Evolutionary conservation across 2,888 invertebrate species (phyloP), one percentile per base, ranked within the genome.

Genomic region (Aproaerema taeniolella): DNA sequence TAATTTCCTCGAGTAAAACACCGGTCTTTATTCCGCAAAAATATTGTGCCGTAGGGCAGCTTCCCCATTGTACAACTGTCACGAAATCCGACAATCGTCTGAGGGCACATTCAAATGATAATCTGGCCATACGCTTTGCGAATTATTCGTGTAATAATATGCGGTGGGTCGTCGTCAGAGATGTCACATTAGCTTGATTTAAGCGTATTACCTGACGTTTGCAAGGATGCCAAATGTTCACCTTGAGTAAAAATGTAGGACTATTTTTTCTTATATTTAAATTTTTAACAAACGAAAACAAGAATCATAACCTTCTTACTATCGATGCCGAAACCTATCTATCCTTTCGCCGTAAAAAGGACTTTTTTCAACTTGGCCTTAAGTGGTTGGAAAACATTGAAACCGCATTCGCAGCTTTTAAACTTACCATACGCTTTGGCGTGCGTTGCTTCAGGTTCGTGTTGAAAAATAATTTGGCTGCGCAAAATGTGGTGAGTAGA

Each of bases 51-150:
- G 53, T 56, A 45, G 67, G 70, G 63, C 60, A 64, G 61, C 61
- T 56, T 64, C 62, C 63, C 53, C 78, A 78, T 80, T 80, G 77
- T 80, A 66, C 63, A 58, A 69, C 66, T 77, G 80, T 76, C 80
- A 79, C 71, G 69, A 64, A 70, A 74, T 75, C 75, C 70, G 65
- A 78, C 81, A 76, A 77, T 77, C 77, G 79, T 80, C 80, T 77
- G 68, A 77, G 77, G 78, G 76, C 68, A 79, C 72, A 82, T 83
- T 81, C 79, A 82, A 79, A 82, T 82, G 78, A 85, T 82, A 83
- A 83, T 83, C 82, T 74, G 65, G 65, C 68, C 77, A 78, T 78
- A 81, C 77, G 80, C 69, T 73, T 71, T 67, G 72, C 70, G 72
- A 77, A 77, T 76, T 75, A 74, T 65, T 61, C 62, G 58, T 61